Percentiles rank a stretch among this genome's conserved stretches.
phyloP scores from a whole-genome alignment of 1,140 invertebrate genomes.

The Zeugodacus cucurbitae region DNA sequence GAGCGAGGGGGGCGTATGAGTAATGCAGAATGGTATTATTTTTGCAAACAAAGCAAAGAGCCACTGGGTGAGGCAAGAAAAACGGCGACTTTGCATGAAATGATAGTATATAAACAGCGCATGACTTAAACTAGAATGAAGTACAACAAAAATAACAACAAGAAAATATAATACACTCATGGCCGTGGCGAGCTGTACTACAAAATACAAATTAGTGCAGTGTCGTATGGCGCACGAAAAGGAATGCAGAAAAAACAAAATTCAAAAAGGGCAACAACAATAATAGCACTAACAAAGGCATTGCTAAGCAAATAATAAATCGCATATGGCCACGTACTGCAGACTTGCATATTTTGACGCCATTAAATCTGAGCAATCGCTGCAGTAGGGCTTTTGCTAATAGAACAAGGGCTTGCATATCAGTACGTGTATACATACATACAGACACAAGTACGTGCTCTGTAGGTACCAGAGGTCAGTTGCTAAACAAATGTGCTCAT shows the following conservation, averaged over 20 bases:
- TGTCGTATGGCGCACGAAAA: neutral
- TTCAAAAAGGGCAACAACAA: neutral
- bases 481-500: neutral
- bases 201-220: neutral
- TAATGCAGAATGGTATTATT: neutral
- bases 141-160: neutral
- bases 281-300: neutral
- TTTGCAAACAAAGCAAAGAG: neutral
- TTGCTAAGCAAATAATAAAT: neutral
- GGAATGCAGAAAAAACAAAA: neutral
- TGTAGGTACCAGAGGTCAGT: neutral
- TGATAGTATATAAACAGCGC: neutral
- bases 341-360: constrained; percentile 15
- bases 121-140: neutral
- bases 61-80: neutral
- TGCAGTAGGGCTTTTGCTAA: neutral
- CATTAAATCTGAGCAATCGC: neutral
- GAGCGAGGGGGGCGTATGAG: neutral
- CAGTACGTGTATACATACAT: too few species aligned
- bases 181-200: neutral
- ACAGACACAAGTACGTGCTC: neutral
- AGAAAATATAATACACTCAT: neutral
- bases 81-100: neutral
- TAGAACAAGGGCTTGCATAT: too few species aligned
- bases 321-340: neutral